These are phyloP conservation scores for Heterotis niloticus DNA, from an alignment of 2,113 vertebrate species.

Conservation along the genomic window DNA sequence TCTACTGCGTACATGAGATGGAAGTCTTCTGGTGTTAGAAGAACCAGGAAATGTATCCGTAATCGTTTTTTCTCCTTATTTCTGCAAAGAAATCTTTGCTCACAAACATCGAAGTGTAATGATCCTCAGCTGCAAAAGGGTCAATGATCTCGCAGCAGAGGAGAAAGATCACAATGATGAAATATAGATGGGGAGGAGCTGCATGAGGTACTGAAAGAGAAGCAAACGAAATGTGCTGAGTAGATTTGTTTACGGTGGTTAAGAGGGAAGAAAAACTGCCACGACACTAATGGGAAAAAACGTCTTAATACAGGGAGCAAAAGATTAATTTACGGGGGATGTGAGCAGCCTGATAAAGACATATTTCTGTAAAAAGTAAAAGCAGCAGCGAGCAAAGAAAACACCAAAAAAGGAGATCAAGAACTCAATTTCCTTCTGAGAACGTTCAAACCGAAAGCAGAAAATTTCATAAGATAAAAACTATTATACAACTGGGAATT, in stretches of 20 bases:
- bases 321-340: conserved; percentile 18
- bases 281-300: background rate
- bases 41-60: background rate
- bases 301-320: background rate
- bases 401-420: background rate
- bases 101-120: background rate
- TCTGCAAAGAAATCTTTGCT: background rate
- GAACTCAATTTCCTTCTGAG: no score
- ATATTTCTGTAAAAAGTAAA: conserved; percentile 21
- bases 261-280: background rate
- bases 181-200: conserved; percentile 13
- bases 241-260: conserved; percentile 19
- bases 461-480: no score
- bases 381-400: background rate
- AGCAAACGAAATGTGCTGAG: conserved; percentile 6
- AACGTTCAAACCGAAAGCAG: no score
- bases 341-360: background rate
- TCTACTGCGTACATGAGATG: conserved; percentile 33
- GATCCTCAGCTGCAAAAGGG: background rate
- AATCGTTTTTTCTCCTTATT: background rate
- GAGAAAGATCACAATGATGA: conserved; percentile 18
- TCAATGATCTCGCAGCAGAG: conserved; percentile 35
- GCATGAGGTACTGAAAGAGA: background rate
- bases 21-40: background rate
- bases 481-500: background rate